phyloP scores from a whole-genome alignment of 2,888 invertebrate species.

The Stegophylla sp. region DNA sequence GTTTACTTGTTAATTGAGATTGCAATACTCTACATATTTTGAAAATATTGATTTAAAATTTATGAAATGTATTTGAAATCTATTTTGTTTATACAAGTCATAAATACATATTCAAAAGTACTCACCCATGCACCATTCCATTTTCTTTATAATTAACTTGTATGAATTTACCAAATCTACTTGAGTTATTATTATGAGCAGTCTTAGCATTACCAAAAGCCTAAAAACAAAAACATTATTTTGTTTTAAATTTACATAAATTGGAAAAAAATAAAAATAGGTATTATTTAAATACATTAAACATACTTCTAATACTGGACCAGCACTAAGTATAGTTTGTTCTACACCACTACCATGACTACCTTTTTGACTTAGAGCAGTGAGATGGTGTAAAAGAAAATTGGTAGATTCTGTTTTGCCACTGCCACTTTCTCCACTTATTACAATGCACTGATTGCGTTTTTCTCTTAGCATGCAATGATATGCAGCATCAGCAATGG shows the following conservation, averaged over 20 bases:
- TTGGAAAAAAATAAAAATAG: slow-evolving; percentile 9
- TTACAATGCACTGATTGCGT: slow-evolving; percentile 92
- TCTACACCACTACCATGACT: slow-evolving; percentile 95
- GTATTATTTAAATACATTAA: background rate
- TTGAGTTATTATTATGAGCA: slow-evolving; percentile 95
- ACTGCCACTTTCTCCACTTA: slow-evolving; percentile 93
- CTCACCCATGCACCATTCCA: slow-evolving; percentile 94
- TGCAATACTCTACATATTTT: too few relatives aligned
- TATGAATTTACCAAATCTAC: slow-evolving; percentile 96
- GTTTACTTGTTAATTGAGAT: too few relatives aligned
- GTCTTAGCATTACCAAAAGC: slow-evolving; percentile 99
- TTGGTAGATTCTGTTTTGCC: slow-evolving; percentile 97
- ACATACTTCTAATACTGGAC: slow-evolving; percentile 85
- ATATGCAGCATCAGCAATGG: slow-evolving; percentile 92
- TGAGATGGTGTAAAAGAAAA: slow-evolving; percentile 91
- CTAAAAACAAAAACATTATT: slow-evolving; percentile 63
- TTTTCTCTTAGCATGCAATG: slow-evolving; percentile 91
- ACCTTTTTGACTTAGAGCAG: slow-evolving; percentile 92
- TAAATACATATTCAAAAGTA: slow-evolving; percentile 47
- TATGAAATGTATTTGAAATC: too few relatives aligned
- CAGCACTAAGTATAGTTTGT: slow-evolving; percentile 93
- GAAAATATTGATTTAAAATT: too few relatives aligned
- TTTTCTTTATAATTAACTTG: slow-evolving; percentile 97
- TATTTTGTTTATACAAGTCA: too few relatives aligned
- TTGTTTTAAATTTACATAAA: slow-evolving; percentile 2